phyloP scores from a whole-genome alignment of 2,888 invertebrate genomes.

The Heteromurus nitidus region DNA sequence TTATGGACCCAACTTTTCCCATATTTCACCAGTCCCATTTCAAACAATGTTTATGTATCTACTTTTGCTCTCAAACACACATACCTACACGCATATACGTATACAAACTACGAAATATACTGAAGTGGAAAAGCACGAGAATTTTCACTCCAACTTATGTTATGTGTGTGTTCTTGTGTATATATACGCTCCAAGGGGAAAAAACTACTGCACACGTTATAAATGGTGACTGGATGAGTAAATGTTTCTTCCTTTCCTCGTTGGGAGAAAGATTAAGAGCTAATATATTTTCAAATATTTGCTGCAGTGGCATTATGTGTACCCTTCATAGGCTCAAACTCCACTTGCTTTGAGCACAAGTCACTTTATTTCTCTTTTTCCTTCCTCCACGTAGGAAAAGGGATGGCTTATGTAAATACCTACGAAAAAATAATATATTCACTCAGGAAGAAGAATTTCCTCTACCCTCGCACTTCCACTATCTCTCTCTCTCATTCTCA shows the following conservation, averaged over 20 bases:
- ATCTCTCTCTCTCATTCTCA: background rate
- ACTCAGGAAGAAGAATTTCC: conserved; percentile 11
- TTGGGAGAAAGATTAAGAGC: background rate
- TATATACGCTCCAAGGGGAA: no score
- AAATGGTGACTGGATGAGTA: conserved; percentile 39
- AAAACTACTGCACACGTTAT: background rate
- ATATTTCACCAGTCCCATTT: conserved; percentile 46
- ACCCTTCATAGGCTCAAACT: background rate
- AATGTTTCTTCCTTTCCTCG: background rate
- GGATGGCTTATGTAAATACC: conserved; percentile 30
- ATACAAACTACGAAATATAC: no score
- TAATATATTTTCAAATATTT: conserved; percentile 51
- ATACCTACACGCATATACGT: background rate
- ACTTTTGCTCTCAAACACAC: no score
- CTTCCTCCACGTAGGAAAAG: background rate
- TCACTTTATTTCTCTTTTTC: conserved; percentile 5
- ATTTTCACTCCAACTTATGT: no score
- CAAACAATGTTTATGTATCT: conserved; percentile 11
- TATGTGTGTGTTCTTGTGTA: no score
- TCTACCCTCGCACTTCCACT: no score
- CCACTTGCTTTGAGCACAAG: background rate
- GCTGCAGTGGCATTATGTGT: conserved; percentile 18
- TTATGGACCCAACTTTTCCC: conserved; percentile 52
- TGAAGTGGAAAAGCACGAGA: no score
- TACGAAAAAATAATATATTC: conserved; percentile 38